Conservation (phyloP, 1,140 invertebrate genomes). For the Ericerus pela region DNA sequence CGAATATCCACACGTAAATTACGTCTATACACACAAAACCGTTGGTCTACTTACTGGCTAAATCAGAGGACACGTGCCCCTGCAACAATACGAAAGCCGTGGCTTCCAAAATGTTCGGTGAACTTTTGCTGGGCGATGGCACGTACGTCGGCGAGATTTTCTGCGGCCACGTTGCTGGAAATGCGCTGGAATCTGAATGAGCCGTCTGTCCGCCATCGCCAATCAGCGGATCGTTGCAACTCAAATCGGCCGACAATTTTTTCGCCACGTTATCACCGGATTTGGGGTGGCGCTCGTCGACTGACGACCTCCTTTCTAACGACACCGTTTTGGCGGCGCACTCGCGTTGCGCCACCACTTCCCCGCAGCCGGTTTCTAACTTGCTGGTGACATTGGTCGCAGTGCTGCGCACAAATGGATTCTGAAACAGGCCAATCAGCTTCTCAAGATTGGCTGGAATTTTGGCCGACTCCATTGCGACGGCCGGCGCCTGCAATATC, state of each 20-base stretch:
- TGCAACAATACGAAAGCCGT: conserved; percentile 18
- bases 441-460: conserved; percentile 22
- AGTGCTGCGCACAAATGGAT: conserved; percentile 18
- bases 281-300: neutral
- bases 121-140: conserved; percentile 1
- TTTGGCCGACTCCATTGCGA: conserved; percentile 13
- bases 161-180: conserved; percentile 1
- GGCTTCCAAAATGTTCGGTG: conserved; percentile 3
- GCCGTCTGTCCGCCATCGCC: neutral
- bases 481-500: neutral
- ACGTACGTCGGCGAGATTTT: neutral
- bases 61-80: conserved; percentile 15
- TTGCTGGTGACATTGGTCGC: neutral
- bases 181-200: neutral
- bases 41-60: conserved; percentile 17
- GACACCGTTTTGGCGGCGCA: neutral
- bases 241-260: neutral
- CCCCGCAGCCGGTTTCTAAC: neutral
- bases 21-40: too few relatives aligned
- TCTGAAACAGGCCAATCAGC: conserved; percentile 26
- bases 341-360: neutral
- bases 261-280: neutral
- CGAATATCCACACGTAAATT: conserved; percentile 1
- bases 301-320: neutral
- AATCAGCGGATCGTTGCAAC: too few relatives aligned